These are phyloP conservation scores for Schrankia costaestrigalis DNA, from an alignment of 2,888 invertebrate species.

Conservation along the genomic window DNA sequence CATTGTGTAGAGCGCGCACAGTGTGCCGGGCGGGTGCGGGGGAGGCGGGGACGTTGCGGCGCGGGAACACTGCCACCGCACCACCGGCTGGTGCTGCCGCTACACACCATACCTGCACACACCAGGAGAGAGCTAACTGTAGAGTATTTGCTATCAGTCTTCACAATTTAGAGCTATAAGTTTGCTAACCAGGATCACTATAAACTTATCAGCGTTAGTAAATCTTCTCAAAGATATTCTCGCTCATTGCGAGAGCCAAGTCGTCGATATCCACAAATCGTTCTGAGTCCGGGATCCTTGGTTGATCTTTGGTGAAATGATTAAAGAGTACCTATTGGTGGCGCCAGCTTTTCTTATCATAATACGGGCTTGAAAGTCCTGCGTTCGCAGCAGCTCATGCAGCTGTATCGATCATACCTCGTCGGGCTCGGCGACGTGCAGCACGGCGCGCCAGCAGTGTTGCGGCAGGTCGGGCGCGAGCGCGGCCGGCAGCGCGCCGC, in stretches of 20 bases:
- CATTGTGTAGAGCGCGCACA: conserved; percentile 47
- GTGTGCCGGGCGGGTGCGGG: conserved; percentile 63
- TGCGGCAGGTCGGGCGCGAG: conserved; percentile 54
- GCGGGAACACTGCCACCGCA: conserved; percentile 66
- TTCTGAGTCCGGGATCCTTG: no score
- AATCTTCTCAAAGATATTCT: no score
- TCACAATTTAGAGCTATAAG: no score
- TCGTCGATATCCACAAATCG: no score
- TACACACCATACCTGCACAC: conserved; percentile 58
- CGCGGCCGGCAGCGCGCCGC: conserved; percentile 40
- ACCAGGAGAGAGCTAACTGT: neutral
- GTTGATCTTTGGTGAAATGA: no score
- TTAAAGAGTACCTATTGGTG: neutral
- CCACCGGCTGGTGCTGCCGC: conserved; percentile 50
- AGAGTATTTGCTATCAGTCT: no score
- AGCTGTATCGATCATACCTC: conserved; percentile 33
- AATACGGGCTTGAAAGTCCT: no score
- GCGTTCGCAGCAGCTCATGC: neutral
- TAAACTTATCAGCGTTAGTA: no score
- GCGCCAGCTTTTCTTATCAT: no score
- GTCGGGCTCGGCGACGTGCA: conserved; percentile 57
- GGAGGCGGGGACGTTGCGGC: conserved; percentile 42
- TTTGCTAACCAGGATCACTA: no score
- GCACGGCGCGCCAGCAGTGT: conserved; percentile 66
- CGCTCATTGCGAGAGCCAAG: no score